Percentiles rank a stretch among this genome's conserved stretches.
These are phyloP conservation scores for Cephalopterus ornatus DNA, from an alignment of 2,113 vertebrate genomes.

Conservation along the genomic window DNA sequence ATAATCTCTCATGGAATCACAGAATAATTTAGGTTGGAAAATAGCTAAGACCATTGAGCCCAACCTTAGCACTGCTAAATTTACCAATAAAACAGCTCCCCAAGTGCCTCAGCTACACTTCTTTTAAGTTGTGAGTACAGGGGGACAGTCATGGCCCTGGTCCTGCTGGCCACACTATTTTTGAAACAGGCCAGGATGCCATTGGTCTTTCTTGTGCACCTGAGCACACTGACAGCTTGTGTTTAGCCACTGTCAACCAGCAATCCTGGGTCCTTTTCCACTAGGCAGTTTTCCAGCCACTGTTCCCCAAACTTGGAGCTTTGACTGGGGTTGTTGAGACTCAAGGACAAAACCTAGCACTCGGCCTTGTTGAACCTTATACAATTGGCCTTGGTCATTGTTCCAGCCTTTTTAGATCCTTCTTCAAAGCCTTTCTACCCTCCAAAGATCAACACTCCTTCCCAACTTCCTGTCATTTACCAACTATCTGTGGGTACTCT, in stretches of 20 bases:
- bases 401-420: neutral
- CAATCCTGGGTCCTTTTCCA: fast-evolving
- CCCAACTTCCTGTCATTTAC: neutral
- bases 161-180: neutral
- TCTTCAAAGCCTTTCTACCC: neutral
- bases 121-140: fast-evolving
- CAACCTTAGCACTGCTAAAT: neutral
- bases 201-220: neutral
- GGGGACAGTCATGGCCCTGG: neutral
- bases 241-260: neutral
- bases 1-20: neutral
- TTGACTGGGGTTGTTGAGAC: neutral
- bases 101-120: neutral
- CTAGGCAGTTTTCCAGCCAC: fast-evolving
- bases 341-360: neutral
- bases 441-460: neutral
- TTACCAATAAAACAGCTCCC: neutral
- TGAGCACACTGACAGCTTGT: neutral
- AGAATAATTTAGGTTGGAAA: neutral
- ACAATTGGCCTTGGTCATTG: neutral
- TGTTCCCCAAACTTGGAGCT: fast-evolving
- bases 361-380: neutral
- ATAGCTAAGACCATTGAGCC: neutral
- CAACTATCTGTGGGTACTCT: neutral
- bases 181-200: neutral